Base-by-base conservation (phyloP, 2,888 invertebrate genomes). In the Palloptera scutellata region DNA sequence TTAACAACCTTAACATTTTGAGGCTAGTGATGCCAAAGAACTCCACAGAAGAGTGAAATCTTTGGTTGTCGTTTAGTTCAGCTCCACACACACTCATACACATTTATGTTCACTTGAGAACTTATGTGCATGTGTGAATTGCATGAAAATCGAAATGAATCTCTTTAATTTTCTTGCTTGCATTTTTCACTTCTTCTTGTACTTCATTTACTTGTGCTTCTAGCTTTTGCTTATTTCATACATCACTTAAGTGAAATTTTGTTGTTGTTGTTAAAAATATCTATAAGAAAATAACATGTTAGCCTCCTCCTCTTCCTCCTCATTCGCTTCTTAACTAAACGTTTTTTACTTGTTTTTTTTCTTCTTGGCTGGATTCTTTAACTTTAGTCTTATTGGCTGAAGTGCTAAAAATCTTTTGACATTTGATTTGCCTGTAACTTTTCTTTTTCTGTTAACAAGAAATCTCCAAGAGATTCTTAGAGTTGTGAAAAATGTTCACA, bases 101-200 rank as follows among this genome's bases (percentile, higher is more conserved):
- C 30, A 30, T 30, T 30, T 30, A 30, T 4, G 30, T 6, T 30
- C 6, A 30, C 30, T 6, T 30, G 30, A 30, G 30, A n/a, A n/a
- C n/a, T n/a, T 30, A 30, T 30, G 11, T n/a, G 48, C 30, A 20
- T 51, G n/a, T 51, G 20, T 53, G 19, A 11, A 19, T 5, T 20
- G 13, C 11, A 53, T 19, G 20, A 53, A 53, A 12, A 53, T 20
- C 19, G 19, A 53, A 53, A 53, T 17, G 53, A 15, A 53, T 8
- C 15, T 15, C 13, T 43, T 17, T 59, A 19, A 4, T 17, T 19
- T 59, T 43, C 19, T 19, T 45, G 59, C 19, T 19, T 40, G 15
- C 45, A 43, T 59, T 59, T 43, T 20, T 19, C 9, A 12, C 19
- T 30, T 61, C 12, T 61, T 17, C 13, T 51, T 15, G 48, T 61